Evolutionary conservation across 2,797 vertebrate genomes (phyloP), one percentile per base, ranked within the genome.

Genomic region (Calcarius lapponicus): DNA sequence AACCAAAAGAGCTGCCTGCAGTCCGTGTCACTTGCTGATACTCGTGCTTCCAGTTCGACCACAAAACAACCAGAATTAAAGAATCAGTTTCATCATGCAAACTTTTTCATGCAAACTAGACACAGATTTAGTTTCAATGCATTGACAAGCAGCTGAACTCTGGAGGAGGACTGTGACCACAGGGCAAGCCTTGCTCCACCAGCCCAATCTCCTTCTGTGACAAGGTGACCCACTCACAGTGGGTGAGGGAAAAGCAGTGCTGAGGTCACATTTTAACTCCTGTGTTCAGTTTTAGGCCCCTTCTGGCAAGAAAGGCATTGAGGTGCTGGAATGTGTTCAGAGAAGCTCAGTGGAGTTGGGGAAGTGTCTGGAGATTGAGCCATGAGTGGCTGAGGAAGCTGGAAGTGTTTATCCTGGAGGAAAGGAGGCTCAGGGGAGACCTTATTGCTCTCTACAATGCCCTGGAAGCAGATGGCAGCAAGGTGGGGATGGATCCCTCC

Each of bases 391-490:
- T 69, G 42, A 82, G 42, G 36, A 32, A 62, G 13, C 7, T 79
- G 26, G 50, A 40, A 12, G 10, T 22, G 9, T 36, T 75, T 62
- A 36, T 26, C 22, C 56, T 36, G 22, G 28, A 75, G 16, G 22
- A 48, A 48, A 36, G 62, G 18, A 62, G 22, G 26, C 11, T 62
- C 34, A 36, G 11, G 25, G 34, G 48, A 34, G 31, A 66, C 11
- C 13, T 66, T 31, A 14, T 26, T 0, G 0, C 53, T 50, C 26
- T 20, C 36, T 31, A 36, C 43, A 66, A 20, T 1, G 3, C 12
- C 36, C 45, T 51, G 28, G 51, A 51, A 67, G 32, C 22, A 43
- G 21, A 14, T 11, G n/a, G 42, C 32, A 42, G 18, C 15, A 26
- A 43, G 4, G 4, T 43, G 32, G 19, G 36, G 32, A 32, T 28